A percentile compares a stretch with the other conserved stretches of the same genome.
Conservation (phyloP, 2,888 invertebrate species). For the Synergus laeviventris region DNA sequence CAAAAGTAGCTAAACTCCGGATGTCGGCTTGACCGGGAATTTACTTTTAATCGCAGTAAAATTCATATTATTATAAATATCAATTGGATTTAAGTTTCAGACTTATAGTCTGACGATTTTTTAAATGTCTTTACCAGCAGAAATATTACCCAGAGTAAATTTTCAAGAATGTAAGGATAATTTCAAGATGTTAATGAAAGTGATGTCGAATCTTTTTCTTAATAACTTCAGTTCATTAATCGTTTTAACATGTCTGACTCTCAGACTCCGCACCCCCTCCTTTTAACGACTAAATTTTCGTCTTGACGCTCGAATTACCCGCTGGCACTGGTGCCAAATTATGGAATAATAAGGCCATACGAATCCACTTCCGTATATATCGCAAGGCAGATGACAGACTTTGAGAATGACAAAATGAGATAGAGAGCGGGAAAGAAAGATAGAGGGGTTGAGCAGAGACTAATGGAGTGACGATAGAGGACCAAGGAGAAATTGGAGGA, state of each 20-base stretch:
- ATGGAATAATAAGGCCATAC: slow-evolving; percentile 47
- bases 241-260: slow-evolving; percentile 22
- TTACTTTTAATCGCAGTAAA: too few species aligned
- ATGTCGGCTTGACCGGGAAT: too few species aligned
- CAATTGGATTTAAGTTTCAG: too few species aligned
- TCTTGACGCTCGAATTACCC: slow-evolving; percentile 38
- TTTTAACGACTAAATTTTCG: slow-evolving; percentile 22
- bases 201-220: background rate
- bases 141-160: too few species aligned
- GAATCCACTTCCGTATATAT: slow-evolving; percentile 36
- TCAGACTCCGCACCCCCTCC: slow-evolving; percentile 41
- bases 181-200: too few species aligned
- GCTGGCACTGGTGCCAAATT: slow-evolving; percentile 50
- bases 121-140: too few species aligned
- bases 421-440: background rate
- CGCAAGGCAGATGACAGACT: background rate
- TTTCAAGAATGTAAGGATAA: too few species aligned
- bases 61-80: too few species aligned
- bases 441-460: background rate
- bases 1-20: too few species aligned
- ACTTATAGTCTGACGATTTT: too few species aligned
- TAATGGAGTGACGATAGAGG: slow-evolving; percentile 8
- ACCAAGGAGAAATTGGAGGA: background rate
- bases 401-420: slow-evolving; percentile 26
- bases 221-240: background rate